Evolutionary conservation across 1,140 invertebrate genomes (phyloP), one percentile per base, ranked within the genome.

Genomic region (Sitobion miscanthi): DNA sequence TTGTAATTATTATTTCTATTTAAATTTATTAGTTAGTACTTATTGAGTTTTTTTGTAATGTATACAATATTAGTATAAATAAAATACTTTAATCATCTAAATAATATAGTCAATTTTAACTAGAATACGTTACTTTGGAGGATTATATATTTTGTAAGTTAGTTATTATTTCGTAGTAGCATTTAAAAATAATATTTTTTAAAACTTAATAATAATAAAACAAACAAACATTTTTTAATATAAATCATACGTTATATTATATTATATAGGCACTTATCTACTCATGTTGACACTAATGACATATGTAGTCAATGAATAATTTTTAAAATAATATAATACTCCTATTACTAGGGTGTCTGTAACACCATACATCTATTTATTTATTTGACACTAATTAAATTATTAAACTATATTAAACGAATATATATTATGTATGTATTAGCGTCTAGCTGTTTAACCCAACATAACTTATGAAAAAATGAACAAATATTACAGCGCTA

Each of bases 1-100:
- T 87, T 87, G 42, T 42, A 87, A 30, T 47, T 47, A 49, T 87
- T 87, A 47, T 87, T 87, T 87, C 30, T 49, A 87, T 87, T 87
- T 30, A 87, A 30, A 87, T 42, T 47, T 42, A 87, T 87, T 83
- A 38, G 35, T 83, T 38, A 23, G 0, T 17, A 83, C 77, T 77
- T 77, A n/a, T 77, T 77, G 30, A 35, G 4, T n/a, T 77, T 77
- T 54, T 54, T 77, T n/a, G 5, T 77, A 35, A 77, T 77, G 62
- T n/a, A 77, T 77, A 77, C 62, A 77, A 35, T 77, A 62, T 62
- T 30, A 62, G 30, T 62, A 77, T 77, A 77, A 35, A 77, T 77
- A 77, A 77, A 77, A n/a, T n/a, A 77, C 14, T 77, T 30, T 17
- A 77, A 77, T 77, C n/a, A 4, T 62, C 49, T 17, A 52, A 52